phyloP scores from a whole-genome alignment of 1,140 invertebrate genomes.

The Yoshiicerus persimilis region DNA sequence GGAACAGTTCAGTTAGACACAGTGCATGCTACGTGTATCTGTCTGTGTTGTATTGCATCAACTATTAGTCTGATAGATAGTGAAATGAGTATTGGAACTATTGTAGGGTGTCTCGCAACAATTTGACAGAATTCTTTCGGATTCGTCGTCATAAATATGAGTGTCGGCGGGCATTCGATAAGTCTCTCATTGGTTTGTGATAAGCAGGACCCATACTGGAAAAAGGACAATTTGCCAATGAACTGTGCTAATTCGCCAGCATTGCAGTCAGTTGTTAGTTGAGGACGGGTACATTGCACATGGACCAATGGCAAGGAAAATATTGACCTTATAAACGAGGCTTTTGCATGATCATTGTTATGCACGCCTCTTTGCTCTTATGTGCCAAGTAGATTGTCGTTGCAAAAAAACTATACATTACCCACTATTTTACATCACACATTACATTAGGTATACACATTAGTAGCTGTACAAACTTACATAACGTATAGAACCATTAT shows the following conservation, averaged over 20 bases:
- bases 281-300: neutral
- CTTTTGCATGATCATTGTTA: conserved; percentile 22
- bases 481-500: neutral
- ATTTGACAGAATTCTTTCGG: conserved; percentile 5
- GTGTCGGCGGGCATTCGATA: conserved; percentile 6
- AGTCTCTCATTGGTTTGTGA: conserved; percentile 16
- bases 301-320: conserved; percentile 15
- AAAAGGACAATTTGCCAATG: conserved; percentile 9
- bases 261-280: neutral
- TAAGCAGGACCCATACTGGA: conserved; percentile 14
- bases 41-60: neutral
- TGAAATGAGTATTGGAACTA: neutral
- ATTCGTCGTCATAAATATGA: neutral
- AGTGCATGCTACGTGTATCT: neutral
- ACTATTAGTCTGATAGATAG: neutral
- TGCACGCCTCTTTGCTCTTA: conserved; percentile 18
- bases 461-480: neutral
- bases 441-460: neutral
- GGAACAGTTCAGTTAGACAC: neutral
- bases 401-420: conserved; percentile 2
- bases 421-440: conserved; percentile 22
- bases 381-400: conserved; percentile 18
- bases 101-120: neutral
- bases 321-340: conserved; percentile 20
- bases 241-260: conserved; percentile 14